A percentile compares a stretch with the other conserved stretches of the same genome.
Conservation (phyloP, 2,888 invertebrate species). For the Dysmachus trigonus region DNA sequence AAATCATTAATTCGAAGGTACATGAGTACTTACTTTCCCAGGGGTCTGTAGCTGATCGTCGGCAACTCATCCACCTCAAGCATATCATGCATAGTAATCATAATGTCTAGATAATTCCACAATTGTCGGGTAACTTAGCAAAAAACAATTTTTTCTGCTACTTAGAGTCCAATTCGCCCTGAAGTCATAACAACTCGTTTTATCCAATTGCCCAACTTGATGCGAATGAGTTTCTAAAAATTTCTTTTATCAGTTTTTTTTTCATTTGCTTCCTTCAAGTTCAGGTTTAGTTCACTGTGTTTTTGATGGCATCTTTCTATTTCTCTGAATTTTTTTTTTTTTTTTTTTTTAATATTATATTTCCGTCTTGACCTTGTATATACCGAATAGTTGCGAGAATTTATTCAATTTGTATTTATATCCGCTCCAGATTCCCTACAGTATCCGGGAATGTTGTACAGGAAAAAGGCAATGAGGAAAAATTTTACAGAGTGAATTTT, state of each 20-base stretch:
- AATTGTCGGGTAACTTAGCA: not conserved
- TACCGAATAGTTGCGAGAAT: not conserved
- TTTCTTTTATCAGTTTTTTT: slow-evolving; percentile 3
- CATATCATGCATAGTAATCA: slow-evolving; percentile 18
- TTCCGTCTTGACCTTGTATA: not conserved
- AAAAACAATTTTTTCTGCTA: not conserved
- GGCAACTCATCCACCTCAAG: slow-evolving; percentile 14
- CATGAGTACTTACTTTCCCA: slow-evolving; percentile 42
- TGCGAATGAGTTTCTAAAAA: not conserved
- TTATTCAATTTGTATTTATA: not conserved
- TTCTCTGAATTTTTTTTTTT: no score
- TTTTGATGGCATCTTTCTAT: not conserved
- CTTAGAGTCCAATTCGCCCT: not conserved
- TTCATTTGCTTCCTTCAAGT: not conserved
- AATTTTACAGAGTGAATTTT: not conserved
- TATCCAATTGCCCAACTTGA: not conserved
- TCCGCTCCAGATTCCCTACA: not conserved
- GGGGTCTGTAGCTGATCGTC: not conserved
- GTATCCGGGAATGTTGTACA: not conserved
- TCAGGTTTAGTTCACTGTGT: not conserved
- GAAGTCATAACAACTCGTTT: not conserved
- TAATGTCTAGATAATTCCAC: not conserved
- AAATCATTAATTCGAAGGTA: not conserved
- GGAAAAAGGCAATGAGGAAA: not conserved
- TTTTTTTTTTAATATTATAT: not conserved